Evolutionary conservation across 2,888 invertebrate species (phyloP).

Genomic region (Ametastegia equiseti): DNA sequence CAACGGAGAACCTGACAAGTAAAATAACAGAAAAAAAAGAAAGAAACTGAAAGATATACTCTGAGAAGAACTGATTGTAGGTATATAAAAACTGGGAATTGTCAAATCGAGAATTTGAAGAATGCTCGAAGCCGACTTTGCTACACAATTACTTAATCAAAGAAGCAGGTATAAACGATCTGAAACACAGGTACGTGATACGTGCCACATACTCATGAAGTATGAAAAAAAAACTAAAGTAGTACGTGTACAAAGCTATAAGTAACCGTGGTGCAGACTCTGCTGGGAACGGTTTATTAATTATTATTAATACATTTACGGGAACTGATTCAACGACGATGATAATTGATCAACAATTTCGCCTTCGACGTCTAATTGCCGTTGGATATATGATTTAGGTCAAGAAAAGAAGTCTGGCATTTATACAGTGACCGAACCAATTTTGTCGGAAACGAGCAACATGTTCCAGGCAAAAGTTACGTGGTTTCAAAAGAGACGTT

Average conservation of each 20-base stretch:
- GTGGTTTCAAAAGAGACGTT: too few species aligned
- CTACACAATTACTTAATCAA: constrained; percentile 31
- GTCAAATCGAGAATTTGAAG: constrained; percentile 23
- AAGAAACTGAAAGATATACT: neutral
- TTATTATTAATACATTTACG: neutral
- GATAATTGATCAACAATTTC: neutral
- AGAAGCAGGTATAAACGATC: constrained; percentile 8
- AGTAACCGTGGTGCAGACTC: too few species aligned
- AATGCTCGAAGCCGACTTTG: constrained; percentile 16
- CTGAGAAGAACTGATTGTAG: too few species aligned
- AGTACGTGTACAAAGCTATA: neutral
- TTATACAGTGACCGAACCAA: too few species aligned
- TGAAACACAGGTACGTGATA: neutral
- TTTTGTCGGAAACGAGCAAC: too few species aligned
- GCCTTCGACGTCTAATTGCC: neutral
- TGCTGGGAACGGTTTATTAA: too few species aligned
- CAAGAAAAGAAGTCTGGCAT: too few species aligned
- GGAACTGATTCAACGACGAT: neutral
- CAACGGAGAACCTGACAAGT: too few species aligned
- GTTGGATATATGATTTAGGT: neutral
- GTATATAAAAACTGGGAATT: neutral
- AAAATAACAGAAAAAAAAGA: too few species aligned
- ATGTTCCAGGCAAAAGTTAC: too few species aligned
- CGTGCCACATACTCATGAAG: neutral
- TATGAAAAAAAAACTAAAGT: neutral